Conservation (phyloP, 2,888 invertebrate species). For the Anagyrus pseudococci region DNA sequence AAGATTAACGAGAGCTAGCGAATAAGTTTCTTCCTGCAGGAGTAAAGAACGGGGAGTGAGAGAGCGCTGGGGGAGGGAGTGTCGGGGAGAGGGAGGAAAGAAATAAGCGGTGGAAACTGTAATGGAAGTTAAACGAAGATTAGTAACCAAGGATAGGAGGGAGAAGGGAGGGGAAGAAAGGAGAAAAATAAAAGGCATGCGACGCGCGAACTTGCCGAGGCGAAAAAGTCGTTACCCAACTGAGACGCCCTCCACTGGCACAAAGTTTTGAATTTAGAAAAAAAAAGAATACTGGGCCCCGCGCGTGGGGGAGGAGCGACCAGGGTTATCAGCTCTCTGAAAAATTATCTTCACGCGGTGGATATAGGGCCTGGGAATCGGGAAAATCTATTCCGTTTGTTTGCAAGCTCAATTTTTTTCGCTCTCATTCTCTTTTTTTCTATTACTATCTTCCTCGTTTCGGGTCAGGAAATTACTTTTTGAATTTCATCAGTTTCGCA, state of each 20-base stretch:
- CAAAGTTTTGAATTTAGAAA: conserved; percentile 26
- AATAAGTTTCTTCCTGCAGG: background rate
- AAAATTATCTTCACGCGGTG: conserved; percentile 9
- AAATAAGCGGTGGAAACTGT: conserved; percentile 36
- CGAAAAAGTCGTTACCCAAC: conserved; percentile 34
- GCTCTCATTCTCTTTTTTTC: too few species aligned
- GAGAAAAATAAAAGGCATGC: conserved; percentile 10
- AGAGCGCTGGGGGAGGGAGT: background rate
- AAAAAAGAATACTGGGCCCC: conserved; percentile 3
- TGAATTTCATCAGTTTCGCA: too few species aligned
- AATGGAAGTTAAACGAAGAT: conserved; percentile 40
- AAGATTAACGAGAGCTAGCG: conserved; percentile 30
- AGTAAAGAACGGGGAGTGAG: background rate
- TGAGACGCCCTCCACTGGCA: background rate
- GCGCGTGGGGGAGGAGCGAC: too few species aligned
- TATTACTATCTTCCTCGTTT: too few species aligned
- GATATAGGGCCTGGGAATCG: background rate
- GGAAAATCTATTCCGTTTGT: conserved; percentile 20
- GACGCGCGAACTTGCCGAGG: conserved; percentile 14
- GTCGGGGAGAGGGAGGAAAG: conserved; percentile 4
- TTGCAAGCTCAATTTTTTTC: conserved; percentile 12
- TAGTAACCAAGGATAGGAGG: conserved; percentile 28
- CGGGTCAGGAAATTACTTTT: too few species aligned
- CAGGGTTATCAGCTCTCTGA: background rate
- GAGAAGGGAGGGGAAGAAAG: conserved; percentile 1